A percentile compares a stretch with the other conserved stretches of the same genome.
phyloP scores from a whole-genome alignment of 2,888 invertebrate genomes.

The Drosophila borborema region DNA sequence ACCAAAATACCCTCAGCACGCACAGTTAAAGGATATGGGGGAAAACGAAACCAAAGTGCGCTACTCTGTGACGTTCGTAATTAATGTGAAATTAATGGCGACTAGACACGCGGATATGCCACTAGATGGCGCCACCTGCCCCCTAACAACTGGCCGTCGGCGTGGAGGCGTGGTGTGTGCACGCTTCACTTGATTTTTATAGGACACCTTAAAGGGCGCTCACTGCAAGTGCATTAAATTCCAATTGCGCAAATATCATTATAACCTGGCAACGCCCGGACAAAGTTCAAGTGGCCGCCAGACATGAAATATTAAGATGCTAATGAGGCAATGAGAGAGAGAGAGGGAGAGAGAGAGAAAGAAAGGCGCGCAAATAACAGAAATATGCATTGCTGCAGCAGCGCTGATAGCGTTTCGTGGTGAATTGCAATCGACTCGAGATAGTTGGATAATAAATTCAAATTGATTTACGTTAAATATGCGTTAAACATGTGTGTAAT shows the following conservation, averaged over 20 bases:
- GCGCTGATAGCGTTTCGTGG: conserved; percentile 26
- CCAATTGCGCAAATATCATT: conserved; percentile 64
- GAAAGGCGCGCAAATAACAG: background rate
- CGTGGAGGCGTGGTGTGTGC: background rate
- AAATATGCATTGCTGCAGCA: conserved; percentile 1
- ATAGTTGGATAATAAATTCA: conserved; percentile 40
- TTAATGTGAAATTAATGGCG: conserved; percentile 74
- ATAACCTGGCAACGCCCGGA: conserved; percentile 52
- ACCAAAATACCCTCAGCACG: background rate
- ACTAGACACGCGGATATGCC: conserved; percentile 61
- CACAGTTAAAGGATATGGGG: background rate
- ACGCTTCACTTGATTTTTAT: conserved; percentile 11
- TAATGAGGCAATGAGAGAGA: conserved; percentile 55
- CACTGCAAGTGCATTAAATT: conserved; percentile 46
- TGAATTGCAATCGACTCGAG: conserved; percentile 26
- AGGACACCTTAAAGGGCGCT: conserved; percentile 39
- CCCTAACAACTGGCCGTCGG: background rate
- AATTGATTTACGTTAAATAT: conserved; percentile 29
- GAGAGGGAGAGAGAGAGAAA: background rate
- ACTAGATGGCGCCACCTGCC: conserved; percentile 50
- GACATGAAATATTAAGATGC: conserved; percentile 75
- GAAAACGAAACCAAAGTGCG: conserved; percentile 56
- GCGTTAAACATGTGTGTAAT: background rate
- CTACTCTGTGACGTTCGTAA: conserved; percentile 60
- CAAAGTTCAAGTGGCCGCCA: conserved; percentile 72